A percentile compares a stretch with the other conserved stretches of the same genome.
Evolutionary conservation across 2,797 vertebrate genomes (phyloP).

Genomic region (Eremophila alpestris): DNA sequence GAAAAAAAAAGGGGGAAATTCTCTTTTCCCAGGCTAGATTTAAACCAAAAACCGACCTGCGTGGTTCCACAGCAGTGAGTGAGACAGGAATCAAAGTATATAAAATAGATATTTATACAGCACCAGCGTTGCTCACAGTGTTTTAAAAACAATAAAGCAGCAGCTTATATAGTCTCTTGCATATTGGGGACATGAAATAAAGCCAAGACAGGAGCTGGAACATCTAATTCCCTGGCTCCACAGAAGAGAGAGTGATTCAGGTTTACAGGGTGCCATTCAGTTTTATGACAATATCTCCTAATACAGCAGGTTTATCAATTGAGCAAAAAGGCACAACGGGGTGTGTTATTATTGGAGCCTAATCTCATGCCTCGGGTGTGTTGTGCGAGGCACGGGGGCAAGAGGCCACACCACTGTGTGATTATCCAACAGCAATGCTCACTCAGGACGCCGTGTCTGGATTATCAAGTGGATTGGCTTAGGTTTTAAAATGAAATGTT

Average conservation of each 20-base stretch:
- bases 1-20: neutral
- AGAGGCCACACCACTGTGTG: constrained; percentile 54
- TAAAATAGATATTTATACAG: constrained; percentile 54
- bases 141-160: constrained; percentile 65
- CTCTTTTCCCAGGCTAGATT: neutral
- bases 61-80: neutral
- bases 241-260: constrained; percentile 56
- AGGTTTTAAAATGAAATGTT: constrained; percentile 44
- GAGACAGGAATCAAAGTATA: constrained; percentile 46
- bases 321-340: constrained; percentile 66
- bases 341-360: constrained; percentile 64
- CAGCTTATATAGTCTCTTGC: constrained; percentile 56
- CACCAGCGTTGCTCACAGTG: neutral
- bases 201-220: constrained; percentile 38
- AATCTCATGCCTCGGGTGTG: constrained; percentile 64
- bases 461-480: constrained; percentile 59
- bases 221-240: constrained; percentile 54
- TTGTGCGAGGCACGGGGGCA: constrained; percentile 54
- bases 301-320: constrained; percentile 67
- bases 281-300: constrained; percentile 70
- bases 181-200: constrained; percentile 62
- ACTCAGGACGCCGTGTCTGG: constrained; percentile 45
- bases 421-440: constrained; percentile 62
- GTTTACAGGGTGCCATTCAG: constrained; percentile 70
- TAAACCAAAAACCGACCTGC: neutral